These are phyloP conservation scores for Toxostoma redivivum DNA, from an alignment of 2,113 vertebrate species.

Conservation along the genomic window DNA sequence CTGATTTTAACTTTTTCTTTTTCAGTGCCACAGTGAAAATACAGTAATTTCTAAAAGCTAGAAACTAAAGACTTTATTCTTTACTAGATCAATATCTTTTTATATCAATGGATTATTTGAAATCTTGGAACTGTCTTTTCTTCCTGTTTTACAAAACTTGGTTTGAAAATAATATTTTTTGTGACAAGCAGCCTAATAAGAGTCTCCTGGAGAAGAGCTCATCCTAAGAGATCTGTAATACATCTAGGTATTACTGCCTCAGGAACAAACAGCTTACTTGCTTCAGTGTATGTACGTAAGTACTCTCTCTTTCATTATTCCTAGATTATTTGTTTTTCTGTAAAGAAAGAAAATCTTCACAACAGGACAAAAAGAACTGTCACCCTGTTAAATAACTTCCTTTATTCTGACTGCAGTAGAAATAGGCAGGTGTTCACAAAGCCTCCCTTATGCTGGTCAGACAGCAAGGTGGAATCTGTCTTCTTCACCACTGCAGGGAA, in stretches of 20 bases:
- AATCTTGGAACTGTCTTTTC: neutral
- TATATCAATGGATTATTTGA: neutral
- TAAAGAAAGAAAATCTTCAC: neutral
- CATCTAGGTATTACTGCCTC: neutral
- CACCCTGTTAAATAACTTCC: neutral
- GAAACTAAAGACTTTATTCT: neutral
- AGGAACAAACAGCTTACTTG: neutral
- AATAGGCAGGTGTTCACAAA: neutral
- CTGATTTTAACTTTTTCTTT: neutral
- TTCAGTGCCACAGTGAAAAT: neutral
- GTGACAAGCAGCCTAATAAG: neutral
- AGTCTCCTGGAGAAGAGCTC: neutral
- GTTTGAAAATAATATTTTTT: neutral
- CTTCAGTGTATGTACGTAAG: fast-evolving
- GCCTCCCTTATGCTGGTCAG: neutral
- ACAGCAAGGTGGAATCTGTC: neutral
- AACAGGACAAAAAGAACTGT: neutral
- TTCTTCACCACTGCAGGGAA: neutral
- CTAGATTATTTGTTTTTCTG: neutral
- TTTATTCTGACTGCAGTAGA: neutral
- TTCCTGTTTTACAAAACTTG: neutral
- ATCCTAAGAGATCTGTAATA: neutral
- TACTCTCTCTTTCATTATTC: neutral
- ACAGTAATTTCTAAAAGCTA: neutral
- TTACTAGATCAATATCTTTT: neutral